phyloP scores from a whole-genome alignment of 2,113 vertebrate species.

The Cheilinus undulatus region DNA sequence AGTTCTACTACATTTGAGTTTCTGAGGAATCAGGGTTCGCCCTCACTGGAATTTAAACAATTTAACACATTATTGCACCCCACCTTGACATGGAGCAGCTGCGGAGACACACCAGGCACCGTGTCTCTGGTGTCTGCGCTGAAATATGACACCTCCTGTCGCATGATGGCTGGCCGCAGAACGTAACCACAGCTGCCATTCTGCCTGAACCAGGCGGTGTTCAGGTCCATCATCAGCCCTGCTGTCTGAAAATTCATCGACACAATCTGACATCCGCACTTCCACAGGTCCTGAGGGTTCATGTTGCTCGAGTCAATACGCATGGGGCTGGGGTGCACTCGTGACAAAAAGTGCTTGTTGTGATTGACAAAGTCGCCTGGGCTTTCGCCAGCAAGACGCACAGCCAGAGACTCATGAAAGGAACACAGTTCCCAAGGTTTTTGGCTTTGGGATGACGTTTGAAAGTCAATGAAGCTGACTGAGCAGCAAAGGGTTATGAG shows the following conservation, averaged over 20 bases:
- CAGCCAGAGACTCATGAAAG: conserved; percentile 90
- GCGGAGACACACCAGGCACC: conserved; percentile 93
- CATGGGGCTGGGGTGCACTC: conserved; percentile 92
- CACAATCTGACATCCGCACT: conserved; percentile 95
- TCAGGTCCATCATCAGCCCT: conserved; percentile 96
- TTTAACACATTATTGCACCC: background rate
- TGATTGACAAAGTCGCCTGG: conserved; percentile 94
- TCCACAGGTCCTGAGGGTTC: conserved; percentile 97
- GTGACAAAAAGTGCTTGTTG: conserved; percentile 92
- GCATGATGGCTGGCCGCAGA: conserved; percentile 94
- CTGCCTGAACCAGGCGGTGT: conserved; percentile 94
- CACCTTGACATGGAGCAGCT: conserved; percentile 90
- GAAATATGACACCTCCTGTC: conserved; percentile 95
- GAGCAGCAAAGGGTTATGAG: conserved; percentile 92
- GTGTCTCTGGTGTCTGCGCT: conserved; percentile 93
- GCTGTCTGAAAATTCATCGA: conserved; percentile 96
- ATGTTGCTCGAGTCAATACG: conserved; percentile 95
- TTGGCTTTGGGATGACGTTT: conserved; percentile 88
- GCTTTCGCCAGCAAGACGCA: conserved; percentile 87
- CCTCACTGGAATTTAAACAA: background rate
- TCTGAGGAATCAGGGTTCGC: background rate
- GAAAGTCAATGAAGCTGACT: conserved; percentile 89
- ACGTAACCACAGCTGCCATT: conserved; percentile 95
- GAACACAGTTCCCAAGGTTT: conserved; percentile 94
- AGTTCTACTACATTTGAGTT: background rate